A percentile compares a stretch with the other conserved stretches of the same genome.
Evolutionary conservation across 2,888 invertebrate species (phyloP).

Genomic region (Ephialtes manifestator): DNA sequence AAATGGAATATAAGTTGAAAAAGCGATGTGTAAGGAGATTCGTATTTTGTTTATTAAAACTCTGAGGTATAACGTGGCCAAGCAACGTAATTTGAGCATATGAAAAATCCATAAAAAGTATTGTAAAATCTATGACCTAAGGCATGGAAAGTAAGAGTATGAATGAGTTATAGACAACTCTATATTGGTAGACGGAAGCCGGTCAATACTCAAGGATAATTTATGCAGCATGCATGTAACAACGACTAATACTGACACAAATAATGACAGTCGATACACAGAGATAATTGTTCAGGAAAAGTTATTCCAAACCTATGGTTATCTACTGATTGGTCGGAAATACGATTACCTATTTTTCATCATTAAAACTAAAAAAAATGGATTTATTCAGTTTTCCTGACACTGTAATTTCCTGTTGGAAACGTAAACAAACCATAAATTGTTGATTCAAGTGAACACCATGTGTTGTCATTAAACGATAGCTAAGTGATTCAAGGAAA

Average conservation of each 20-base stretch:
- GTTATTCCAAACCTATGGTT: not conserved
- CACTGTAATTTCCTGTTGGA: not conserved
- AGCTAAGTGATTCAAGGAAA: too few relatives aligned
- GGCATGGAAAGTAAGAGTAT: not conserved
- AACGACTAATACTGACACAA: not conserved
- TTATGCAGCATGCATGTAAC: not conserved
- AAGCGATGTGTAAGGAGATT: too few relatives aligned
- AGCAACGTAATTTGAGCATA: not conserved
- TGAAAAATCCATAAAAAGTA: conserved; percentile 1
- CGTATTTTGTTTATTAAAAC: not conserved
- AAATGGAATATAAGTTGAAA: too few relatives aligned
- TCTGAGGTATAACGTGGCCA: not conserved
- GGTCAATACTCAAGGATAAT: conserved; percentile 14
- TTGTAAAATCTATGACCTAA: not conserved
- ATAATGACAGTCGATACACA: not conserved
- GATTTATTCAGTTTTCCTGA: not conserved
- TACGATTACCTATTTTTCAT: not conserved
- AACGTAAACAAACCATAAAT: not conserved
- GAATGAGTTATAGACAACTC: not conserved
- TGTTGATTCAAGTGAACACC: not conserved
- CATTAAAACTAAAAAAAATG: not conserved
- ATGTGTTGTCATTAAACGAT: too few relatives aligned
- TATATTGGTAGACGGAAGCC: not conserved
- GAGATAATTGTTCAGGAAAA: not conserved
- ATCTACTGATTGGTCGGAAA: not conserved